Base-by-base conservation (phyloP, 2,113 vertebrate genomes). In the Cygnus buccinator region DNA sequence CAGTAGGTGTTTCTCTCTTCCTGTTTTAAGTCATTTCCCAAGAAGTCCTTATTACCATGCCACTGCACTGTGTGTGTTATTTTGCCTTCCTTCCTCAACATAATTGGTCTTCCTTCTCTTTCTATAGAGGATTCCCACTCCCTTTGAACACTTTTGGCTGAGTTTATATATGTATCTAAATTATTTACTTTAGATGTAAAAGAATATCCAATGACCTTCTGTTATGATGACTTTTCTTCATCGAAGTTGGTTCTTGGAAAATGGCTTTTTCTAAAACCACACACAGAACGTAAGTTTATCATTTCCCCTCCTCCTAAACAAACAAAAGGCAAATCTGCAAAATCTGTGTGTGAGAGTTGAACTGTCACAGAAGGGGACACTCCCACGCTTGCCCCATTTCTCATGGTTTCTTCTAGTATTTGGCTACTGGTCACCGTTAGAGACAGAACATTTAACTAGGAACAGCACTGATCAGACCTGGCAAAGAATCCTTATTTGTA, bases 151-250 rank as follows among this genome's bases (percentile, higher is more conserved):
- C 50, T 12, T 76, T 78, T 55, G 57, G 8, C 54, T 26, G 66
- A 76, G 33, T 83, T 83, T 66, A 80, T 31, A 19, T 3, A 75
- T 5, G 8, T 37, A 57, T 28, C 62, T 84, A 44, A 29, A 44
- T 70, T 77, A 87, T 46, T 78, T 93, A 66, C 52, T 61, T 85
- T 44, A 61, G 50, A 76, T 65, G 57, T 41, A 83, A 62, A 72
- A 83, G 11, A 76, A 9, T 21, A 62, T 19, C 23, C 68, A 25
- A 54, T 54, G 55, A 89, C 71, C 6, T 25, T 52, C 63, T 52
- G 29, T 21, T 61, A 28, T 65, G 59, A 72, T 31, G 5, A 62
- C 15, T 52, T 25, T 25, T 52, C 23, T 25, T 52, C 50, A 52
- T 73, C 50, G 19, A 87, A 90, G 41, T 18, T 67, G 46, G 12